Percentiles rank a stretch among this genome's conserved stretches.
Conservation (phyloP, 2,888 invertebrate species). For the Horisme vitalbata region DNA sequence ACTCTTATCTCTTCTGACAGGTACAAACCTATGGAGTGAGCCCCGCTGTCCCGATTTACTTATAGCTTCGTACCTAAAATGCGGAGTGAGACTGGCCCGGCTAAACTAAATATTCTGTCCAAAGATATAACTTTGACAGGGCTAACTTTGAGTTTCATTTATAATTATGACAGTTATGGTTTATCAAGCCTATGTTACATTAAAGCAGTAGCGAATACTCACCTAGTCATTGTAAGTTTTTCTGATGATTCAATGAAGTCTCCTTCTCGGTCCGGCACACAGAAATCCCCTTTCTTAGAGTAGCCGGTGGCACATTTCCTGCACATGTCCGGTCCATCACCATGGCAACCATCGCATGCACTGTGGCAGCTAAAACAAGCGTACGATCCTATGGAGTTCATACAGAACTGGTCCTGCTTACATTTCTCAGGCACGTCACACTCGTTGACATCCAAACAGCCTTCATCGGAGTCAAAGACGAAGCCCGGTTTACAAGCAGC, state of each 20-base stretch:
- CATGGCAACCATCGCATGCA: constrained; percentile 91
- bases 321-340: constrained; percentile 97
- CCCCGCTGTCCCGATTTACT: too few relatives aligned
- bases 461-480: constrained; percentile 87
- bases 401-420: constrained; percentile 89
- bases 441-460: constrained; percentile 93
- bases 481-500: constrained; percentile 87
- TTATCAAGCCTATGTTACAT: too few relatives aligned
- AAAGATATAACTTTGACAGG: too few relatives aligned
- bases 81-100: too few relatives aligned
- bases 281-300: constrained; percentile 87
- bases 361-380: constrained; percentile 92
- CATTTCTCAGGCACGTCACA: constrained; percentile 85
- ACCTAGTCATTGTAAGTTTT: constrained; percentile 64
- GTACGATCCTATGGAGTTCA: constrained; percentile 93
- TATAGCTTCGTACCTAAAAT: too few relatives aligned
- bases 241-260: constrained; percentile 55
- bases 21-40: too few relatives aligned
- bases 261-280: constrained; percentile 84
- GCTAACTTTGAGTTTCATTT: too few relatives aligned
- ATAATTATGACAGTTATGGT: too few relatives aligned
- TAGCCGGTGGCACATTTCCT: constrained; percentile 89
- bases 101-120: too few relatives aligned
- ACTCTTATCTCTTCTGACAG: too few relatives aligned
- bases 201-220: too few relatives aligned